A percentile compares a stretch with the other conserved stretches of the same genome.
These are phyloP conservation scores for Parelbella ahira DNA, from an alignment of 2,888 invertebrate species.

Conservation along the genomic window DNA sequence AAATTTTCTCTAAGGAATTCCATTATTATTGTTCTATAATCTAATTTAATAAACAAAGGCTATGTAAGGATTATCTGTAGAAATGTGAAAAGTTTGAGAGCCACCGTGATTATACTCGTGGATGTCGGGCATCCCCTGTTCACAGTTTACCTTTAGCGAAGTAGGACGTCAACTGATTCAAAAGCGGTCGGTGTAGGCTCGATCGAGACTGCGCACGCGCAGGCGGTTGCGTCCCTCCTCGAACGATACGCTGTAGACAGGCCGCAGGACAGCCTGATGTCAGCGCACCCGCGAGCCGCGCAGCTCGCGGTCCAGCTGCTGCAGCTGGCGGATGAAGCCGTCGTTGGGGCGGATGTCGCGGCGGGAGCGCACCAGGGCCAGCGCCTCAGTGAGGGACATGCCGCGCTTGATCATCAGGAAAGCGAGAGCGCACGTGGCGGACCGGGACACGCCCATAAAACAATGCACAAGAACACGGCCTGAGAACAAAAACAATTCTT, in stretches of 20 bases:
- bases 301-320: constrained; percentile 83
- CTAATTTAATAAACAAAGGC: too few relatives aligned
- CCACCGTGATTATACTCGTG: constrained; percentile 2
- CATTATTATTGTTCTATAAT: too few relatives aligned
- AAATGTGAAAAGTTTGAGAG: constrained; percentile 14
- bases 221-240: constrained; percentile 40
- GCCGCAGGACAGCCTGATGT: constrained; percentile 54
- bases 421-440: constrained; percentile 89
- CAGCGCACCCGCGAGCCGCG: constrained; percentile 75
- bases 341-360: constrained; percentile 89
- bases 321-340: constrained; percentile 89
- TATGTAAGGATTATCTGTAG: too few relatives aligned
- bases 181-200: constrained; percentile 47
- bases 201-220: constrained; percentile 63
- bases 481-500: constrained; percentile 50
- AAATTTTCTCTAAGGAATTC: too few relatives aligned
- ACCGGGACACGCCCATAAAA: constrained; percentile 89
- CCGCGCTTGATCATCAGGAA: constrained; percentile 90
- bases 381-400: constrained; percentile 87
- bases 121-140: constrained; percentile 11
- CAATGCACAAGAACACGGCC: constrained; percentile 91
- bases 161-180: constrained; percentile 13
- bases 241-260: constrained; percentile 46
- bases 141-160: constrained; percentile 11
- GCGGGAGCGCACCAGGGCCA: constrained; percentile 84